Evolutionary conservation across 2,113 vertebrate genomes (phyloP).

Genomic region (Machaerirhynchus nigripectus): DNA sequence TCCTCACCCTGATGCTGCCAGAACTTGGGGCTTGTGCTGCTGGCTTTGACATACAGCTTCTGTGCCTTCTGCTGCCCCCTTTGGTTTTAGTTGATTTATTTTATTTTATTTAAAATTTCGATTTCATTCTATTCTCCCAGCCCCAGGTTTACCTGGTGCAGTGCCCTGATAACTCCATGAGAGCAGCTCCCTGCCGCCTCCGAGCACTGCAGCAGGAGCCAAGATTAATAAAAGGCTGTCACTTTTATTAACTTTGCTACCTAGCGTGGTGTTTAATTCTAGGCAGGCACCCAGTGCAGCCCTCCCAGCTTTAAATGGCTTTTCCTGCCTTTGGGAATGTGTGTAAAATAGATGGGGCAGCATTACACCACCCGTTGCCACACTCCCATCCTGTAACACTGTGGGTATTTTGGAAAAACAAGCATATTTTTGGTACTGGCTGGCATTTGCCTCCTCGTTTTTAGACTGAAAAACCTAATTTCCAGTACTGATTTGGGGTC

Average conservation of each 20-base stretch:
- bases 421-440: not conserved
- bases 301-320: not conserved
- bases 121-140: not conserved
- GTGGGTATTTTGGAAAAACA: not conserved
- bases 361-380: not conserved
- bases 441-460: not conserved
- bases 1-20: not conserved
- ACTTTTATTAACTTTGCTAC: conserved; percentile 42
- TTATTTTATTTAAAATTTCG: not conserved
- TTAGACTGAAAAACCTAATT: not conserved
- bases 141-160: not conserved
- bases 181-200: not conserved
- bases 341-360: not conserved
- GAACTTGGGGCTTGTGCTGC: not conserved
- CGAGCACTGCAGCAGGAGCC: not conserved
- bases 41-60: not conserved
- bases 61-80: not conserved
- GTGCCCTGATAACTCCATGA: not conserved
- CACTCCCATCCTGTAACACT: not conserved
- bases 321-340: not conserved
- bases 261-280: not conserved
- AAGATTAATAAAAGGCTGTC: conserved; percentile 11
- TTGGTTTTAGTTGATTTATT: not conserved
- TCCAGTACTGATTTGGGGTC: not conserved
- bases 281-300: not conserved